Evolutionary conservation across 1,140 invertebrate genomes (phyloP).

Genomic region (Philopotamus ludificatus): DNA sequence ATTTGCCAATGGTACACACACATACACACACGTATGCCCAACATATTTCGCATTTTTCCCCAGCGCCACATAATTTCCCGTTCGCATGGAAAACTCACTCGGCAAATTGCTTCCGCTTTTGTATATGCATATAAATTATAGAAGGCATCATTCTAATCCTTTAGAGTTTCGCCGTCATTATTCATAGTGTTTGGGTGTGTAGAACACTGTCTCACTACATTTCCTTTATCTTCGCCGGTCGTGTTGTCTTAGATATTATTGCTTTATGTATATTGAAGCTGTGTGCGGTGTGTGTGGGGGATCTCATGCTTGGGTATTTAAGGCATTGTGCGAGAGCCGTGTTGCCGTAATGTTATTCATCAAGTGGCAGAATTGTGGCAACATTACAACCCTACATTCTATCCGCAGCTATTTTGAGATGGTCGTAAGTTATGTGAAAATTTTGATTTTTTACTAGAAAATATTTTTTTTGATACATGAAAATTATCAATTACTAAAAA

Average conservation of each 20-base stretch:
- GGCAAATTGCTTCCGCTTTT: neutral
- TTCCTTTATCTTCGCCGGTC: neutral
- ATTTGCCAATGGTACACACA: neutral
- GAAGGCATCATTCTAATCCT: slow-evolving; percentile 17
- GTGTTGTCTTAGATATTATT: neutral
- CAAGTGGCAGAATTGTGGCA: slow-evolving; percentile 8
- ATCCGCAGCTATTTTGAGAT: no score
- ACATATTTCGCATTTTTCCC: neutral
- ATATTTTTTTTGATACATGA: no score
- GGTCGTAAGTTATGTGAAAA: no score
- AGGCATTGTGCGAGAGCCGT: neutral
- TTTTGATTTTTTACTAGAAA: no score
- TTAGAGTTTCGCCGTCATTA: slow-evolving; percentile 15
- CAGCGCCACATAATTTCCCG: neutral
- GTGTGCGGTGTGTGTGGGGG: neutral
- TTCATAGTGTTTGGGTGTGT: slow-evolving; percentile 8
- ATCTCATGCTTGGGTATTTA: neutral
- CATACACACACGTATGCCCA: neutral
- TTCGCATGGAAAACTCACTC: neutral
- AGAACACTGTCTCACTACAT: slow-evolving; percentile 14
- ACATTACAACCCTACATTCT: neutral
- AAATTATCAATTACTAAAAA: no score
- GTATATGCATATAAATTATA: slow-evolving; percentile 3
- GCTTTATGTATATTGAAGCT: slow-evolving; percentile 5
- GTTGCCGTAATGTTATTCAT: slow-evolving; percentile 6